Conservation (phyloP, 2,888 invertebrate genomes). For the Lamproptera curius region DNA sequence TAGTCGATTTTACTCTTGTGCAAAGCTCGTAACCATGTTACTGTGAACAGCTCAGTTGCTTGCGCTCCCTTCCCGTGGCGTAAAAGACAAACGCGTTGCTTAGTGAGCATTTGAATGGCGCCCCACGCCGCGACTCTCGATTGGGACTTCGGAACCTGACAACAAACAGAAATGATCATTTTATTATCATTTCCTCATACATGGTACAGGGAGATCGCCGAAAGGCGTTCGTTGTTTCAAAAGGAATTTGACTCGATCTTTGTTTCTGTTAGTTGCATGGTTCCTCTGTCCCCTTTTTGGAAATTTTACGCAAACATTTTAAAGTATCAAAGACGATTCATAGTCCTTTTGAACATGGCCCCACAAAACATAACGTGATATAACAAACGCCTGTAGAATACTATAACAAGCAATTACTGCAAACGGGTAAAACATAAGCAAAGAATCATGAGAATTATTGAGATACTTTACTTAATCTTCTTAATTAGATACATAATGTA, state of each 20-base stretch:
- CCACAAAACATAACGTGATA: conserved; percentile 25
- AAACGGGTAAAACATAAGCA: too few relatives aligned
- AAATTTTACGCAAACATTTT: conserved; percentile 38
- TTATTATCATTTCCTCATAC: conserved; percentile 66
- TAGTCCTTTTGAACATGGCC: conserved; percentile 75
- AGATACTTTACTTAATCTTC: too few relatives aligned
- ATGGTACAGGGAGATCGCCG: conserved; percentile 24
- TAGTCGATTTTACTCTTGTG: conserved; percentile 36
- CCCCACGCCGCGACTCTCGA: conserved; percentile 55
- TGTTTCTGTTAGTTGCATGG: conserved; percentile 75
- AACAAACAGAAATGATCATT: conserved; percentile 79
- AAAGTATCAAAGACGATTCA: conserved; percentile 73
- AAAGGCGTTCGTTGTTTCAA: conserved; percentile 54
- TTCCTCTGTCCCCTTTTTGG: conserved; percentile 67
- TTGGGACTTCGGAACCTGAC: conserved; percentile 78
- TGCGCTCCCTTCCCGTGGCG: conserved; percentile 24
- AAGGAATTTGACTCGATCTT: conserved; percentile 78
- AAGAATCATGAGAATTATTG: too few relatives aligned
- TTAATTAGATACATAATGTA: too few relatives aligned
- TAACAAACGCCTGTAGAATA: neutral
- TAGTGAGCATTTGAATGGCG: conserved; percentile 50
- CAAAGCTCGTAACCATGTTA: conserved; percentile 49
- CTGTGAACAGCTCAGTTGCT: conserved; percentile 27
- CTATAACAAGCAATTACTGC: too few relatives aligned
- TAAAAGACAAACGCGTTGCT: conserved; percentile 31